These are phyloP conservation scores for Antheraea assamensis DNA, from an alignment of 2,888 invertebrate species.

Conservation along the genomic window DNA sequence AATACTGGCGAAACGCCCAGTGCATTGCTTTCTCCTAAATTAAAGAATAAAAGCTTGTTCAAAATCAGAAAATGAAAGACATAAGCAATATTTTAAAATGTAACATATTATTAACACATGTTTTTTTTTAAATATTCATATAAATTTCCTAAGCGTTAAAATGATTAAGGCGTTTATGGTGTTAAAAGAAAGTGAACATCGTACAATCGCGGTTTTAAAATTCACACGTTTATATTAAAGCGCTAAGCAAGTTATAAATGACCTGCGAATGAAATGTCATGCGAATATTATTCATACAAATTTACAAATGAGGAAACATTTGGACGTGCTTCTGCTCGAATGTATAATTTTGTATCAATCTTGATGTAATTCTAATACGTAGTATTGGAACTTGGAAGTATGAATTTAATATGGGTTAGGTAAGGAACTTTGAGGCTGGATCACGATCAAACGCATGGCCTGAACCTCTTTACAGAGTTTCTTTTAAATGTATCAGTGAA, in stretches of 20 bases:
- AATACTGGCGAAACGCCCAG: conserved; percentile 89
- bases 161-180: conserved; percentile 1
- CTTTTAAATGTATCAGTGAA: background rate
- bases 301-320: background rate
- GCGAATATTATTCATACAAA: background rate
- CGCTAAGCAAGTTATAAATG: conserved; percentile 8
- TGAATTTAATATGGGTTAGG: background rate
- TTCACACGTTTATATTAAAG: conserved; percentile 42
- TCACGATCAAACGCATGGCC: background rate
- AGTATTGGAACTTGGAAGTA: background rate
- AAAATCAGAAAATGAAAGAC: background rate
- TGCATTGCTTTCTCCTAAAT: conserved; percentile 83
- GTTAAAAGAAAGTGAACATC: background rate
- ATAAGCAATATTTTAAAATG: background rate
- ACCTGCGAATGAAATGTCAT: background rate
- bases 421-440: too few species aligned
- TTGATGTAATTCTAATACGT: background rate
- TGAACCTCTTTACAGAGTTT: background rate
- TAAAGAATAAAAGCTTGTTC: background rate
- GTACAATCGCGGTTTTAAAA: conserved; percentile 25
- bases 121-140: background rate
- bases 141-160: background rate
- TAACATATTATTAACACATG: background rate
- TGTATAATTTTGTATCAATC: background rate
- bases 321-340: background rate